Evolutionary conservation across 2,888 invertebrate genomes (phyloP).

Genomic region (Panopea generosa): DNA sequence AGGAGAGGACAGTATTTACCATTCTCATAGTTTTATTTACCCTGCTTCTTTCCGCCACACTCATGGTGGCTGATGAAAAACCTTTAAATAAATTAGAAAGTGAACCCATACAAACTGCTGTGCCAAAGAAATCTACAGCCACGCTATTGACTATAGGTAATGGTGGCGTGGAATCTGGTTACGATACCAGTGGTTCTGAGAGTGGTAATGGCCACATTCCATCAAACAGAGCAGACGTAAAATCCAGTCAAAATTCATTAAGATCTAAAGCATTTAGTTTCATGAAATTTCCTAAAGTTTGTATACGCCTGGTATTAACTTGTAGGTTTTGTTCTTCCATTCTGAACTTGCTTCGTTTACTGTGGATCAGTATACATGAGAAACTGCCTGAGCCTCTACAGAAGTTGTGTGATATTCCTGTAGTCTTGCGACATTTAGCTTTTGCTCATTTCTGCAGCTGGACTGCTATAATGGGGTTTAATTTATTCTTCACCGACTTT

Average conservation of each 20-base stretch:
- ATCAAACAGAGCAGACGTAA: background rate
- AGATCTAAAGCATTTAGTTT: slow-evolving; percentile 2
- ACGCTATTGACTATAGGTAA: slow-evolving; percentile 28
- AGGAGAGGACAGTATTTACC: slow-evolving; percentile 96
- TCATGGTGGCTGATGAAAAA: slow-evolving; percentile 95
- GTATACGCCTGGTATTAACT: slow-evolving; percentile 17
- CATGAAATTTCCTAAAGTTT: slow-evolving; percentile 21
- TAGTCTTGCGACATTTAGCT: slow-evolving; percentile 93
- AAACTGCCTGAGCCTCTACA: slow-evolving; percentile 74
- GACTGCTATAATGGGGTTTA: slow-evolving; percentile 99
- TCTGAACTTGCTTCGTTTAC: slow-evolving; percentile 43
- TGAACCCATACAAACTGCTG: background rate
- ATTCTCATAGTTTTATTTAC: slow-evolving; percentile 95
- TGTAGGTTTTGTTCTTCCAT: slow-evolving; percentile 49
- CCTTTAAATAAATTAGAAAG: slow-evolving; percentile 87
- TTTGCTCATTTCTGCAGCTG: slow-evolving; percentile 98
- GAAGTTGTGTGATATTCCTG: slow-evolving; percentile 90
- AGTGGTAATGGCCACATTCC: slow-evolving; percentile 34
- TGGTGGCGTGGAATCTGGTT: slow-evolving; percentile 74
- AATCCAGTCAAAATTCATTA: background rate
- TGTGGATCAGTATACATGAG: slow-evolving; percentile 64
- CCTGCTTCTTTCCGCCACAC: slow-evolving; percentile 92
- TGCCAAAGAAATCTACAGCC: slow-evolving; percentile 5
- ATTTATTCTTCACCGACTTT: slow-evolving; percentile 98
- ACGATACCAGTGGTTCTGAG: slow-evolving; percentile 78